Evolutionary conservation across 1,140 invertebrate genomes (phyloP).

Genomic region (Lasioglossum baleicum): DNA sequence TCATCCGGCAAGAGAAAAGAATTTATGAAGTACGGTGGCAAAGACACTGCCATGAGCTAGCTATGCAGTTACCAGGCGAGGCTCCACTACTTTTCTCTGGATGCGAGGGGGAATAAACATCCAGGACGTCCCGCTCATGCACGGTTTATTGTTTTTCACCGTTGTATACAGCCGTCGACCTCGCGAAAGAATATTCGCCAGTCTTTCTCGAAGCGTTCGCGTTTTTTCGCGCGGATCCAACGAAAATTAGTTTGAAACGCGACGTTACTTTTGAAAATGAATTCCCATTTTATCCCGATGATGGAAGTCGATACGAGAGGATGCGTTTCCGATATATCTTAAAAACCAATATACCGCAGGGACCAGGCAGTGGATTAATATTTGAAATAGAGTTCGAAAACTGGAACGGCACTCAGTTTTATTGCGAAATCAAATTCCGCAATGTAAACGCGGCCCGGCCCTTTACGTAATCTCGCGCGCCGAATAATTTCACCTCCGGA

Average conservation of each 20-base stretch:
- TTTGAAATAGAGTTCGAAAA: conserved; percentile 3
- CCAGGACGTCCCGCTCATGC: too few species aligned
- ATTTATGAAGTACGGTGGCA: conserved; percentile 13
- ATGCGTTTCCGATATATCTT: conserved; percentile 4
- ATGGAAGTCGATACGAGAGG: conserved; percentile 3
- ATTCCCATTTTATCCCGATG: background rate
- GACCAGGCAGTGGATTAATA: background rate
- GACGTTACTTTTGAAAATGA: conserved; percentile 14
- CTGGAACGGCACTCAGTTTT: background rate
- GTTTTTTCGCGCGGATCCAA: background rate
- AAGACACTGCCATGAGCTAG: too few species aligned
- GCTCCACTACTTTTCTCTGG: too few species aligned
- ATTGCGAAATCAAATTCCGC: background rate
- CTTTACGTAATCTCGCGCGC: background rate
- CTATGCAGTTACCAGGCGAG: too few species aligned
- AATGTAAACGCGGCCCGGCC: background rate
- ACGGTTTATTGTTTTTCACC: too few species aligned
- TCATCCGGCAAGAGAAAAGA: conserved; percentile 6
- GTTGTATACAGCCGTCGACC: too few species aligned
- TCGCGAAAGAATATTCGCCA: too few species aligned
- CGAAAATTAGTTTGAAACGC: background rate
- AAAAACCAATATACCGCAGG: conserved; percentile 1
- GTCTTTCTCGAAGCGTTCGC: background rate
- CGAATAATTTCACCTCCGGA: background rate
- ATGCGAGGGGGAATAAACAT: too few species aligned